Evolutionary conservation across 2,888 invertebrate species (phyloP), one percentile per base, ranked within the genome.

Genomic region (Acanthosepion lycidas): DNA sequence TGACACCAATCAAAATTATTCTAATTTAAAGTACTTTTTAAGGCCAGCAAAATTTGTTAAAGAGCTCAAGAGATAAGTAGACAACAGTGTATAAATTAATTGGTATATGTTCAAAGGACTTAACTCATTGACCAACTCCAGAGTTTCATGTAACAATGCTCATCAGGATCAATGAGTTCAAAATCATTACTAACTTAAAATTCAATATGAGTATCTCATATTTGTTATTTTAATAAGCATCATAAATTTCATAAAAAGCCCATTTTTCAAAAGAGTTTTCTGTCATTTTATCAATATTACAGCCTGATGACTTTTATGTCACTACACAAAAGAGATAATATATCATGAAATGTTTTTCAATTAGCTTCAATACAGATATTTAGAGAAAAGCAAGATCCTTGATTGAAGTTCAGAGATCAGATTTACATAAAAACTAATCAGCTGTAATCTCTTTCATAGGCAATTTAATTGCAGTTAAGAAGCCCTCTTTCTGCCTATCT

Each of bases 391-490:
- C n/a, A 78, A 78, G 78, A 33, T 78, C 78, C 12, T 15, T 78
- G 78, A 78, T 78, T 78, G n/a, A 78, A 78, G 78, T 78, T 78
- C 78, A 78, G n/a, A n/a, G 78, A n/a, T 78, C 33, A 33, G 78
- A 78, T 78, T 78, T 78, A 78, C n/a, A 33, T 78, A 78, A 78
- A n/a, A 78, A n/a, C 78, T 78, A 78, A 78, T 78, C 78, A n/a
- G 78, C 78, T 78, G n/a, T 78, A n/a, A 15, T 78, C 78, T 78
- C 78, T 78, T 78, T n/a, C 78, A 78, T n/a, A 78, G 78, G n/a
- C 78, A n/a, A 78, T 78, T 78, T 78, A 33, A 78, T 78, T 78
- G 9, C 78, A 15, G n/a, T 28, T 78, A 78, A 78, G 78, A n/a
- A 78, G 28, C 12, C n/a, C 78, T 8, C 12, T 78, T 78, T 78